These are phyloP conservation scores for Rhizomys pruinosus DNA, from an alignment of 2,113 vertebrate genomes.

Conservation along the genomic window DNA sequence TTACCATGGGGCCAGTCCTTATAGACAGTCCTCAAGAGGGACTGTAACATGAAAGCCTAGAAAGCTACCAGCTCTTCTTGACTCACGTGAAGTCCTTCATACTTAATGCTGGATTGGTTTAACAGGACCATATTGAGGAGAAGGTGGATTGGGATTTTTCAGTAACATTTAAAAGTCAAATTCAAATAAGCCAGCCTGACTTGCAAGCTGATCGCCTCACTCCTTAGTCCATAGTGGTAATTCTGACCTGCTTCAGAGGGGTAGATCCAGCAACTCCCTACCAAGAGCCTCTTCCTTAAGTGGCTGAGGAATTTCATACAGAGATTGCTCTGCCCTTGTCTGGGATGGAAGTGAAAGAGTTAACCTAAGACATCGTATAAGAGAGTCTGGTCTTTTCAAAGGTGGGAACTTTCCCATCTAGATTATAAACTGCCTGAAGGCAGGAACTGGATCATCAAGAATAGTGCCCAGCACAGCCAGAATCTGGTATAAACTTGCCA, in stretches of 20 bases:
- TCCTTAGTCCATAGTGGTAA: too few relatives aligned
- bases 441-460: not conserved
- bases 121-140: too few relatives aligned
- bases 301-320: not conserved
- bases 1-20: not conserved
- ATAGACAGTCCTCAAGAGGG: not conserved
- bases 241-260: too few relatives aligned
- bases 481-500: not conserved
- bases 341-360: constrained; percentile 31
- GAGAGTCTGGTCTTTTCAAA: not conserved
- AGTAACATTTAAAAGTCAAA: too few relatives aligned
- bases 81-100: too few relatives aligned
- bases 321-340: constrained; percentile 1
- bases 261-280: too few relatives aligned
- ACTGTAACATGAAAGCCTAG: too few relatives aligned
- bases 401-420: not conserved
- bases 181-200: too few relatives aligned
- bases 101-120: too few relatives aligned
- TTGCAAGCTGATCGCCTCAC: too few relatives aligned
- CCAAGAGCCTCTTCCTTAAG: not conserved
- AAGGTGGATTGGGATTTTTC: too few relatives aligned
- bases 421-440: not conserved
- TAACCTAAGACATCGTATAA: constrained; percentile 23
- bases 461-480: not conserved
- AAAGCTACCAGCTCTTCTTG: too few relatives aligned